Conservation (phyloP, 2,888 invertebrate genomes). For the Agrochola macilenta region DNA sequence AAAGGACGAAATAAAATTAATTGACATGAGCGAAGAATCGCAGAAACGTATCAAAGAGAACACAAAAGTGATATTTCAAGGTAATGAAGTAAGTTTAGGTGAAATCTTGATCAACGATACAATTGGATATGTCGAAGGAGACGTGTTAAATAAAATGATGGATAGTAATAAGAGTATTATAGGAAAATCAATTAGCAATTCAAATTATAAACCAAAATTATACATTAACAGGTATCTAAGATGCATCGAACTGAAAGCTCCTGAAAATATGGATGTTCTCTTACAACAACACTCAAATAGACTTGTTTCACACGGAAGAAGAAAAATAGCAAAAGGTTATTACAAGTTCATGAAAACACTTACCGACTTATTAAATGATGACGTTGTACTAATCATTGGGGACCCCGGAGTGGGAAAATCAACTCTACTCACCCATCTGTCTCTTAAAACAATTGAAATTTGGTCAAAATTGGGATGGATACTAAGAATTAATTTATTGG, state of each 20-base stretch:
- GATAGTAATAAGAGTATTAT: constrained; percentile 13
- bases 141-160: constrained; percentile 35
- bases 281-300: too few species aligned
- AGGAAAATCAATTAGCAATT: constrained; percentile 22
- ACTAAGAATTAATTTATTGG: constrained; percentile 48
- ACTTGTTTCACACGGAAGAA: not conserved
- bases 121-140: constrained; percentile 16
- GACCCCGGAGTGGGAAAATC: constrained; percentile 63
- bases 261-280: too few species aligned
- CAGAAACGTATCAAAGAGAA: constrained; percentile 23
- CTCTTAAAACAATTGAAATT: constrained; percentile 30
- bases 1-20: constrained; percentile 22
- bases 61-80: constrained; percentile 46
- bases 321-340: not conserved
- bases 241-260: too few species aligned
- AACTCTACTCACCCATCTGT: constrained; percentile 53
- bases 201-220: constrained; percentile 30
- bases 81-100: constrained; percentile 18
- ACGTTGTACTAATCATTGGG: constrained; percentile 36
- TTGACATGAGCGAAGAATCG: constrained; percentile 31
- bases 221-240: accelerated
- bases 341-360: not conserved
- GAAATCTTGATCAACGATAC: not conserved
- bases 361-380: not conserved
- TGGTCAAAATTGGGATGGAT: constrained; percentile 43